phyloP scores from a whole-genome alignment of 2,113 vertebrate species.

The Cranoglanis bouderius region DNA sequence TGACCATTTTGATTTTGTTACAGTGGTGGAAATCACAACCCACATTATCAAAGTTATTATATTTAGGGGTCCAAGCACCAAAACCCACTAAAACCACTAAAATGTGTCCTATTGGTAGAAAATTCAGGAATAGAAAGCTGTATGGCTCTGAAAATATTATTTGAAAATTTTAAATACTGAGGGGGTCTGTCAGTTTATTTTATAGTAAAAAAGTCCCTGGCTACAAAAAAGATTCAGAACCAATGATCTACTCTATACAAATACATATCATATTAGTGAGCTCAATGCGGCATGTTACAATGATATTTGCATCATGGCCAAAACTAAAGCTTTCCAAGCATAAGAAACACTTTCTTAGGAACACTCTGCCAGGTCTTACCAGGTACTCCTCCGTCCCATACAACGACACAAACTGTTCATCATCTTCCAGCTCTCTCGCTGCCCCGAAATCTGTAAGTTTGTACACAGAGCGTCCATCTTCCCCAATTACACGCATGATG shows the following conservation, averaged over 20 bases:
- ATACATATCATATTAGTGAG: not conserved
- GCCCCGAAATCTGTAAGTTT: slow-evolving; percentile 98
- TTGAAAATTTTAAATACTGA: not conserved
- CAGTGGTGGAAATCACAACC: not conserved
- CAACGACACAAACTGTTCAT: slow-evolving; percentile 98
- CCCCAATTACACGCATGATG: slow-evolving; percentile 96
- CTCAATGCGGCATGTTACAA: not conserved
- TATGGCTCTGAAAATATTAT: not conserved
- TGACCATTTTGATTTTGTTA: too few relatives aligned
- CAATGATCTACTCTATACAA: not conserved
- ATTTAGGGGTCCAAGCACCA: not conserved
- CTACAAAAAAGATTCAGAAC: not conserved
- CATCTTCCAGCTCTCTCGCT: slow-evolving; percentile 92
- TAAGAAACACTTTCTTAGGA: not conserved
- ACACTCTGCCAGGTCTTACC: slow-evolving; percentile 71
- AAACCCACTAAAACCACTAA: not conserved
- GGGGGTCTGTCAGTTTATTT: not conserved
- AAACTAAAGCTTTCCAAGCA: not conserved
- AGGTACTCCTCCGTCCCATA: slow-evolving; percentile 98
- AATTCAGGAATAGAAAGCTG: not conserved
- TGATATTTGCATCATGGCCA: not conserved
- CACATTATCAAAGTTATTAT: not conserved
- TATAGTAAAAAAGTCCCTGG: not conserved
- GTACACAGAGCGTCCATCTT: slow-evolving; percentile 94
- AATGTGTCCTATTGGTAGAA: not conserved